Evolutionary conservation across 2,113 vertebrate genomes (phyloP).

Genomic region (Tonatia bakeri): DNA sequence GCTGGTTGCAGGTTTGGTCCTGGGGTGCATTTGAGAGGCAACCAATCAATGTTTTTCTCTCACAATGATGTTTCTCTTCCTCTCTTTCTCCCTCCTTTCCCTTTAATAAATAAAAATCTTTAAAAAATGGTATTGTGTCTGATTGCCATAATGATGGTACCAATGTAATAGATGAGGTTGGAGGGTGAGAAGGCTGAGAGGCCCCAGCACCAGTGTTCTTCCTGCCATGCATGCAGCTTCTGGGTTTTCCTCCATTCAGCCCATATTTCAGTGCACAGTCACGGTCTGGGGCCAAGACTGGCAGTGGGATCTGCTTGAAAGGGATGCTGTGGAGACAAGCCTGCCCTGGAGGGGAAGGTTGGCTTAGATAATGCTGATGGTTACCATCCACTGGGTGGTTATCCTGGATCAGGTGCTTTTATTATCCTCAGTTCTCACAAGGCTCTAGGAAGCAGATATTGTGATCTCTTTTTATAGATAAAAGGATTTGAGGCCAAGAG

Average conservation of each 20-base stretch:
- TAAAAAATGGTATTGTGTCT: background rate
- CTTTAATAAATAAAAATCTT: background rate
- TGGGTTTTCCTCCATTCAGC: too few species aligned
- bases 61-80: too few species aligned
- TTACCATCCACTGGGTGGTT: accelerated
- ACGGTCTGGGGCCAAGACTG: background rate
- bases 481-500: background rate
- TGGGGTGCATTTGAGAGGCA: too few species aligned
- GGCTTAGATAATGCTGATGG: background rate
- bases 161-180: background rate
- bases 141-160: background rate
- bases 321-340: background rate
- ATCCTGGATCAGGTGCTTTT: background rate
- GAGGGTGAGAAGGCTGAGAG: too few species aligned
- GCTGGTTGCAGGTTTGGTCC: too few species aligned
- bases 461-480: background rate
- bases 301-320: background rate
- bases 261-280: accelerated
- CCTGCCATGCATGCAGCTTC: accelerated
- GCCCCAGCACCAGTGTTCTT: accelerated
- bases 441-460: background rate
- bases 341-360: background rate
- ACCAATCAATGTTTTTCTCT: too few species aligned
- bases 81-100: too few species aligned
- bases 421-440: background rate